Evolutionary conservation across 2,888 invertebrate genomes (phyloP).

Genomic region (Smittia aterrima): DNA sequence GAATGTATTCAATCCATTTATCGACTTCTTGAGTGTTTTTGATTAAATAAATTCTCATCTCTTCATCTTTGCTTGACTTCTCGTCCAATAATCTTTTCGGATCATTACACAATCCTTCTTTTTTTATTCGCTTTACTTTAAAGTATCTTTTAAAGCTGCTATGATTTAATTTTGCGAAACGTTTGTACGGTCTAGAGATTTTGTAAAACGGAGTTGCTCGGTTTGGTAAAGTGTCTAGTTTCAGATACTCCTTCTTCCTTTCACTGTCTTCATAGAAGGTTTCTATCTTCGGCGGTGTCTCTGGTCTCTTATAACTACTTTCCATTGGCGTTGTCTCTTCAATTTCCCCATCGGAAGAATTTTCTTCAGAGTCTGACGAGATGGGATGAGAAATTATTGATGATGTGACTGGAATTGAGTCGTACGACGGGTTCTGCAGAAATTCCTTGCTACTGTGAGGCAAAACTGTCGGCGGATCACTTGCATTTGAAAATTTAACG

Average conservation of each 20-base stretch:
- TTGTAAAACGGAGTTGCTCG: constrained; percentile 1
- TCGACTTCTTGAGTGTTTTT: constrained; percentile 57
- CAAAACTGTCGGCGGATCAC: background rate
- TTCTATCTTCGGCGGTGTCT: background rate
- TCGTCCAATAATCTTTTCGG: background rate
- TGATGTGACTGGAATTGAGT: background rate
- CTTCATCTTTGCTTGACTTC: constrained; percentile 1
- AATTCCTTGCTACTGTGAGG: background rate
- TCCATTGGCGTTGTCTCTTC: background rate
- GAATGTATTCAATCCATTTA: constrained; percentile 62
- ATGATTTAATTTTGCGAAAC: background rate
- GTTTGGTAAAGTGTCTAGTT: background rate
- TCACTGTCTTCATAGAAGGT: background rate
- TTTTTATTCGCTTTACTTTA: background rate
- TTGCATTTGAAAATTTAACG: background rate
- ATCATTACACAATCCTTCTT: background rate
- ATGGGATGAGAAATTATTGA: background rate
- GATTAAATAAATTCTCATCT: constrained; percentile 48
- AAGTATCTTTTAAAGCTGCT: constrained; percentile 11
- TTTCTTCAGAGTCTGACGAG: background rate
- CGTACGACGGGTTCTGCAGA: background rate
- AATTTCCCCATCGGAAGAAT: background rate
- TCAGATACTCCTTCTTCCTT: constrained; percentile 10
- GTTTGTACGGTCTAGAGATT: background rate
- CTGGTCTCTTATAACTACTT: background rate